A percentile compares a stretch with the other conserved stretches of the same genome.
These are phyloP conservation scores for Corydoras sp. DNA, from an alignment of 2,113 vertebrate species.

Conservation along the genomic window DNA sequence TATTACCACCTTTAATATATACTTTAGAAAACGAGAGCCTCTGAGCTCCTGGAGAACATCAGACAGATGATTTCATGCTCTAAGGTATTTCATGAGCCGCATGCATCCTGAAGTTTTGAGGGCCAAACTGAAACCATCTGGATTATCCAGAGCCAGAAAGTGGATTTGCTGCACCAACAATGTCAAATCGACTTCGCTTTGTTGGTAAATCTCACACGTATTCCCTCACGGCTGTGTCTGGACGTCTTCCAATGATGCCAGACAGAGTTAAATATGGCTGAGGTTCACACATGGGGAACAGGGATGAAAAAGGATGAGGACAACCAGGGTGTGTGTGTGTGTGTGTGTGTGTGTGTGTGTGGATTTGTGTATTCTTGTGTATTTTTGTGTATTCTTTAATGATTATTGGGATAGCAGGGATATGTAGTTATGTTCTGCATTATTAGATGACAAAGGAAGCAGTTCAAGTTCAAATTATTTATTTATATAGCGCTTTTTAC, in stretches of 20 bases:
- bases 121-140: slow-evolving; percentile 19
- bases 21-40: too few species aligned
- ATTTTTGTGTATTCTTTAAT: too few species aligned
- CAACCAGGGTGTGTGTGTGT: too few species aligned
- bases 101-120: neutral
- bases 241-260: neutral
- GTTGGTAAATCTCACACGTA: neutral
- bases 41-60: slow-evolving; percentile 2
- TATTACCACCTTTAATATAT: too few species aligned
- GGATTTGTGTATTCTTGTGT: too few species aligned
- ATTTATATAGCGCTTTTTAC: too few species aligned
- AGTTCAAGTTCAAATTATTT: too few species aligned
- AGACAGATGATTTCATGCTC: slow-evolving; percentile 8
- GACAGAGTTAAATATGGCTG: neutral
- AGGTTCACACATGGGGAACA: neutral
- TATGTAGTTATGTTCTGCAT: too few species aligned
- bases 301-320: too few species aligned
- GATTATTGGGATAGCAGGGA: too few species aligned
- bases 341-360: too few species aligned
- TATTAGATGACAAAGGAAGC: too few species aligned
- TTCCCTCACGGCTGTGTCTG: neutral
- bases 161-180: slow-evolving; percentile 1
- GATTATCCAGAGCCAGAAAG: slow-evolving; percentile 5
- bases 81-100: slow-evolving; percentile 11
- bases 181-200: slow-evolving; percentile 1